Base-by-base conservation (phyloP, 2,113 vertebrate species). In the Oncorhynchus mykiss region DNA sequence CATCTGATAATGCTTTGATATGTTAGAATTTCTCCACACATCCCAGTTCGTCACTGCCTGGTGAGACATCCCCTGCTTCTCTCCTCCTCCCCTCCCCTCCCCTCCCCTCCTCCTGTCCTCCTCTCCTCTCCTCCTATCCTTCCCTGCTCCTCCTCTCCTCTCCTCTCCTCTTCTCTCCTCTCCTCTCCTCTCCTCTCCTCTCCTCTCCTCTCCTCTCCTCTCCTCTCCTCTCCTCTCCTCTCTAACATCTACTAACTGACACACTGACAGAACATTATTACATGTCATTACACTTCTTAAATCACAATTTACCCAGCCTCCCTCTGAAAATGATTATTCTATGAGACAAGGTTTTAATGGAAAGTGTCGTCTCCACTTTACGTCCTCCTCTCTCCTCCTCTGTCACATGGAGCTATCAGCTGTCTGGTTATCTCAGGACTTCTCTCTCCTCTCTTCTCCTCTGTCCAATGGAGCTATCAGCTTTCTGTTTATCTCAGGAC, bases 271-370 rank as follows among this genome's bases (percentile, higher is more conserved):
- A 90, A 94, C 93, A 95, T 95, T 93, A 96, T 95, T 93, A 92
- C 93, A 93, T 84, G 74, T 94, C 93, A 95, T 94, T 93, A 94
- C 91, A 90, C 91, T 91, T 94, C 93, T 95, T 95, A 96, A 93
- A 94, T 94, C 92, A 91, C 92, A 93, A 94, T 94, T 95, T 95
- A 95, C 85, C 88, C 87, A 93, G 92, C 88, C 92, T 39, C 34
- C 34, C 7, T 94, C 91, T 91, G 92, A 90, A 93, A 92, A 93
- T 92, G 91, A 91, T 94, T 94, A 89, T 93, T 91, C 84, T 79
- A 82, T 86, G 87, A 91, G 89, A 81, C 86, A 83, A 87, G 86
- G 89, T 87, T 87, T 91, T 94, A 95, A 95, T 93, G 93, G 93
- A 93, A 94, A 93, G 92, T 93, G 94, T 95, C 94, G 90, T 91